Evolutionary conservation across 1,140 invertebrate genomes (phyloP), one percentile per base, ranked within the genome.

Genomic region (Caenorhabditis briggsae): DNA sequence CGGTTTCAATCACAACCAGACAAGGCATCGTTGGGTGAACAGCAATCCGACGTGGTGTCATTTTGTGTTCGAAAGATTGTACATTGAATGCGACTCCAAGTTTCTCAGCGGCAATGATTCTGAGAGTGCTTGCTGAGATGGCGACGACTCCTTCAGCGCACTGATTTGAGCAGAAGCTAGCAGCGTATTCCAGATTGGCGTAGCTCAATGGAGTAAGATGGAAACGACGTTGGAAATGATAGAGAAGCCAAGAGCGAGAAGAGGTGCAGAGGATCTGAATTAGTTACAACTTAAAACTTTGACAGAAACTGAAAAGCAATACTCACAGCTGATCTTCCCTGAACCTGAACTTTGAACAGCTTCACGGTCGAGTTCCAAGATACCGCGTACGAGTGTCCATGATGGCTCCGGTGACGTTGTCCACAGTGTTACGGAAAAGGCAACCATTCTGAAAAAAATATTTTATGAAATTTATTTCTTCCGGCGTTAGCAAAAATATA

Each of bases 121-220:
- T 94, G 43, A 99, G 93, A 0, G 97, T 99, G 91, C 99, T 99
- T 0, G 96, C 96, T 0, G 97, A 98, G 93, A 99, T 99, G 0
- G 98, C 98, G 9, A 99, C 98, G 89, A 99, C 98, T 89, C 97
- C 98, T 93, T 99, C 98, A 0, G 97, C 96, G 94, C 98, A 99
- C 93, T 99, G 98, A 93, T 99, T 97, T 86, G 97, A 98, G 85
- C 96, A 96, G 92, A 99, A 99, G 14, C 97, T 97, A 0, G 97
- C 97, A 0, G 98, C 98, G 94, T 97, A 98, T 92, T 99, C 98
- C 25, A 99, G 93, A 64, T 91, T 43, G 12, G 53, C 89, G 82
- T 92, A 92, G 55, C 90, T 91, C 9, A 92, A 84, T 48, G 91
- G 91, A 12, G 92, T 92, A 20, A 92, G 83, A 88, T 92, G 92